These are phyloP conservation scores for Himalopsyche tibetana DNA, from an alignment of 2,888 invertebrate species.

Conservation along the genomic window DNA sequence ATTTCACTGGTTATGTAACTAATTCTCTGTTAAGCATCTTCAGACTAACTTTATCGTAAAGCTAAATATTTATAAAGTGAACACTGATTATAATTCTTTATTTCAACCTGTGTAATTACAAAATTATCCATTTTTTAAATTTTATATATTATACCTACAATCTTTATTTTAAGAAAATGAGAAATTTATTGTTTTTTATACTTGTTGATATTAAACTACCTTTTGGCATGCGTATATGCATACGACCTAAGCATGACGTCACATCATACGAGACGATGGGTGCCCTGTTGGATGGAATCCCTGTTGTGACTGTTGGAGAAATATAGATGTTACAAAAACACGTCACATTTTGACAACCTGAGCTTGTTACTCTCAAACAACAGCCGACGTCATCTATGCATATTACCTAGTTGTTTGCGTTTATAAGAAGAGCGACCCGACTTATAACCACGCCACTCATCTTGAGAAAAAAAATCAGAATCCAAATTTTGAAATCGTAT, in stretches of 20 bases:
- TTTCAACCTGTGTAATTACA: too few species aligned
- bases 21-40: too few species aligned
- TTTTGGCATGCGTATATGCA: slow-evolving; percentile 38
- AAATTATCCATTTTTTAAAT: too few species aligned
- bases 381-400: slow-evolving; percentile 5
- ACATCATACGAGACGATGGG: slow-evolving; percentile 41
- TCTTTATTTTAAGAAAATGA: too few species aligned
- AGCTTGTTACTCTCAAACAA: neutral
- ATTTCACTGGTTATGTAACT: too few species aligned
- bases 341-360: slow-evolving; percentile 35
- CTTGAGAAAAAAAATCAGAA: neutral
- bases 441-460: slow-evolving; percentile 18
- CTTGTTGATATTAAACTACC: neutral
- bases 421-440: neutral
- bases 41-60: too few species aligned
- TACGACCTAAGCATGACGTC: slow-evolving; percentile 36
- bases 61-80: too few species aligned
- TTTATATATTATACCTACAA: too few species aligned
- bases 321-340: slow-evolving; percentile 52
- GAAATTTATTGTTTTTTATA: too few species aligned
- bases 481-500: too few species aligned
- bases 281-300: slow-evolving; percentile 44
- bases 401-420: slow-evolving; percentile 11
- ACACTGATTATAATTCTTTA: too few species aligned
- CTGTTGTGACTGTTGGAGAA: slow-evolving; percentile 51